Evolutionary conservation across 1,140 invertebrate genomes (phyloP).

Genomic region (Zaprionus camerounensis): DNA sequence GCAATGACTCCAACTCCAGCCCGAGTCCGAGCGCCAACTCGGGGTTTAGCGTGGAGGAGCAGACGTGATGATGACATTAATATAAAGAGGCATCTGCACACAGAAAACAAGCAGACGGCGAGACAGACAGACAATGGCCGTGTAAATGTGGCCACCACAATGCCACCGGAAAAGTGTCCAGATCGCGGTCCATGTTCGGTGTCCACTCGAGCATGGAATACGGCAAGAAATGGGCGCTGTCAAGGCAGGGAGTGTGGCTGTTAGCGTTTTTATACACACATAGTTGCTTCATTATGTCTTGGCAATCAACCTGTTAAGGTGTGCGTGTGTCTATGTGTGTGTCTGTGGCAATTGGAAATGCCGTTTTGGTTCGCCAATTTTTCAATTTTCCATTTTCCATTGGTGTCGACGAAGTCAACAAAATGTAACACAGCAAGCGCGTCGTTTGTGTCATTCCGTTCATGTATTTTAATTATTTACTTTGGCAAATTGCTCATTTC

Average conservation of each 20-base stretch:
- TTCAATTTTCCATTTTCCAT: constrained; percentile 38
- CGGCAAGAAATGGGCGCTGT: constrained; percentile 17
- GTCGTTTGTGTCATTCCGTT: constrained; percentile 50
- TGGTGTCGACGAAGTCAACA: constrained; percentile 33
- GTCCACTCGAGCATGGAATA: constrained; percentile 67
- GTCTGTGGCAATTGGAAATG: constrained; percentile 34
- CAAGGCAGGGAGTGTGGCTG: constrained; percentile 16
- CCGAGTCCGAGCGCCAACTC: not conserved
- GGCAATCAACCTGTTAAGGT: constrained; percentile 34
- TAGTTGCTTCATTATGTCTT: constrained; percentile 14
- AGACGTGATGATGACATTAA: constrained; percentile 52
- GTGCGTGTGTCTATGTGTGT: constrained; percentile 16
- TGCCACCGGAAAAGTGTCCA: constrained; percentile 54
- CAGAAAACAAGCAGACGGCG: constrained; percentile 4
- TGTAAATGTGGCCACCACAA: constrained; percentile 24
- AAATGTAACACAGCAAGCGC: constrained; percentile 39
- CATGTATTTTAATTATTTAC: constrained; percentile 82
- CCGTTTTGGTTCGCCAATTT: constrained; percentile 36
- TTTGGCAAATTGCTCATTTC: constrained; percentile 79
- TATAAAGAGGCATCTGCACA: constrained; percentile 23
- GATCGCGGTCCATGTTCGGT: constrained; percentile 71
- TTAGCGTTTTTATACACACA: constrained; percentile 5
- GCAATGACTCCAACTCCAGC: constrained; percentile 59
- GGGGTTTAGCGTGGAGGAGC: not conserved
- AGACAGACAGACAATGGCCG: constrained; percentile 2